Conservation (phyloP, 2,113 vertebrate species). For the Cavia porcellus region DNA sequence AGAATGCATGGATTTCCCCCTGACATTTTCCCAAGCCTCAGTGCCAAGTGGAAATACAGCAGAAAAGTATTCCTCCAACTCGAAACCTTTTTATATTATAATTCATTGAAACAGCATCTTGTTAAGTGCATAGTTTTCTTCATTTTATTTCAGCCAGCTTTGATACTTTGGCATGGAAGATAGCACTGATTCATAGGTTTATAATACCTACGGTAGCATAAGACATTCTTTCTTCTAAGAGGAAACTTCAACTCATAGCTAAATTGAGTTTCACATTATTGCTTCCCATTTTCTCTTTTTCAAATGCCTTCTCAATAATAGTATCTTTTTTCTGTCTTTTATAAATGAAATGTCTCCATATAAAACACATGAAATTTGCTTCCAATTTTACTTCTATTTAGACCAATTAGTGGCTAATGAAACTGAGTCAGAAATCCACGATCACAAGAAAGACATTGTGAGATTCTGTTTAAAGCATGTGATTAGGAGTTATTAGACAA, state of each 20-base stretch:
- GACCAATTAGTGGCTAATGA: conserved; percentile 62
- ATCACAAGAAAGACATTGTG: background rate
- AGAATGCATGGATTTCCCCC: background rate
- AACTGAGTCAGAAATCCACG: conserved; percentile 34
- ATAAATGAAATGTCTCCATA: conserved; percentile 57
- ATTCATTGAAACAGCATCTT: background rate
- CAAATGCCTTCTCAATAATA: background rate
- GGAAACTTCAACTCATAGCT: conserved; percentile 18
- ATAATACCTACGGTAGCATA: background rate
- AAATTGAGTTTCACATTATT: conserved; percentile 17
- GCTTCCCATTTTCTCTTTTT: background rate
- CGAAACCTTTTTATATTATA: background rate
- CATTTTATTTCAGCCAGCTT: background rate
- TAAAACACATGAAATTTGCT: conserved; percentile 64
- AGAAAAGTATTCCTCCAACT: background rate
- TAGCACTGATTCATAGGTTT: conserved; percentile 17
- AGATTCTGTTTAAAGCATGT: background rate
- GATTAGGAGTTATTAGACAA: background rate
- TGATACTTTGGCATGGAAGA: background rate
- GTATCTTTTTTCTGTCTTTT: background rate
- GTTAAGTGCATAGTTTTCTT: background rate
- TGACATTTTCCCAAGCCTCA: background rate
- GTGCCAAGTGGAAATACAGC: background rate
- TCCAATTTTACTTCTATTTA: conserved; percentile 34
- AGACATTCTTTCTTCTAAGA: background rate